Evolutionary conservation across 2,797 vertebrate genomes (phyloP), one percentile per base, ranked within the genome.

Genomic region (Malurus splendens): DNA sequence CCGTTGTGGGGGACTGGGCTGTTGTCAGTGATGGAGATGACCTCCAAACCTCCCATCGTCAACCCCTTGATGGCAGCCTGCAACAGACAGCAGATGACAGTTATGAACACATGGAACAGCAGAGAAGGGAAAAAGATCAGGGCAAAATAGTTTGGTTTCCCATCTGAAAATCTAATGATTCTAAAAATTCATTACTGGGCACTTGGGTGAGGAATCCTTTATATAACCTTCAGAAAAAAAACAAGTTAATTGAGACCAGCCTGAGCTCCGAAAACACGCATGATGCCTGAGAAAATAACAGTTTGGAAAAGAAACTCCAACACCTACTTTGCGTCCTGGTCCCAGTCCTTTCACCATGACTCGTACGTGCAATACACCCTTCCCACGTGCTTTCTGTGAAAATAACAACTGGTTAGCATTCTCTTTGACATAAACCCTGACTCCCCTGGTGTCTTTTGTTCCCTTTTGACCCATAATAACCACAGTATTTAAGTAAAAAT

Each of bases 1-100:
- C 99, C 99, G 0, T 99, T 99, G 98, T 99, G 99, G 3, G 99
- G 99, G 67, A 99, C 96, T 0, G 99, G 99, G 33, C 98, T 99
- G 97, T 98, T 98, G 97, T 99, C 99, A 0, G 98, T 99, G 97
- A 99, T 98, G 36, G 99, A 99, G 93, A 99, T 98, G 70, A 99
- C 96, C 89, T 99, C 96, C 92, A 99, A 95, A 60, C 99, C 99
- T 48, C 98, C 99, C 98, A 99, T 98, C 2, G 97, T 98, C 96
- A 99, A 93, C 47, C 99, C 99, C 96, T 98, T 98, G 96, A 99
- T 98, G 71, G 99, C 98, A 84, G 98, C 96, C 99, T 99, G 95
- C 66, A 94, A 89, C 8, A 84, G 86, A 77, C 44, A 87, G 62
- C 90, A 89, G 27, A 23, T 4, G 7, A 32, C 24, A 50, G 9